phyloP scores from a whole-genome alignment of 2,797 vertebrate genomes.

The Acanthurus leucopareius region DNA sequence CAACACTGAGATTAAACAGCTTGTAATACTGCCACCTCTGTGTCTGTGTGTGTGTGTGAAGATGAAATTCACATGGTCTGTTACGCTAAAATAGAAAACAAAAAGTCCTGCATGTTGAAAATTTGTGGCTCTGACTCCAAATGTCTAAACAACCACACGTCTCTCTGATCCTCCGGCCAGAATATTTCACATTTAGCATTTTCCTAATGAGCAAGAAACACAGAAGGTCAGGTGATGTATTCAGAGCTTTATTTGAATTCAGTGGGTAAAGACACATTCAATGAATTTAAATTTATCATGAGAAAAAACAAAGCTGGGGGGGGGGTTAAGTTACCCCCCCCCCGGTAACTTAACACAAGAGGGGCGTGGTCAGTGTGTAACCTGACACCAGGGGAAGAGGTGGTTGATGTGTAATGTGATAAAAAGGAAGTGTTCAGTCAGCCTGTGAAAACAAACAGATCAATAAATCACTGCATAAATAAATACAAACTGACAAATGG shows the following conservation, averaged over 20 bases:
- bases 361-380: background rate
- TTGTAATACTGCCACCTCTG: no score
- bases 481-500: background rate
- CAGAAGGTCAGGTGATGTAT: background rate
- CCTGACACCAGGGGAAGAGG: background rate
- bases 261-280: constrained; percentile 28
- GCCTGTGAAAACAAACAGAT: background rate
- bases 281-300: background rate
- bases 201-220: background rate
- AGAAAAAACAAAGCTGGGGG: background rate
- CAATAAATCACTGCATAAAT: constrained; percentile 8
- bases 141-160: background rate
- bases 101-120: no score
- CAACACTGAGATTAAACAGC: background rate
- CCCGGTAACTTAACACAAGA: background rate
- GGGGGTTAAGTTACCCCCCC: no score
- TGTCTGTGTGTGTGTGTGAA: no score
- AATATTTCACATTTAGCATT: background rate
- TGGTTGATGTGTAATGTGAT: background rate
- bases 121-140: background rate
- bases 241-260: constrained; percentile 33
- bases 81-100: no score
- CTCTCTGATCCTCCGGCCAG: background rate
- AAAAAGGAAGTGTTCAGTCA: background rate
- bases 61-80: no score